A percentile compares a stretch with the other conserved stretches of the same genome.
phyloP scores from a whole-genome alignment of 1,140 invertebrate species.

The Drosophila pectinifera region DNA sequence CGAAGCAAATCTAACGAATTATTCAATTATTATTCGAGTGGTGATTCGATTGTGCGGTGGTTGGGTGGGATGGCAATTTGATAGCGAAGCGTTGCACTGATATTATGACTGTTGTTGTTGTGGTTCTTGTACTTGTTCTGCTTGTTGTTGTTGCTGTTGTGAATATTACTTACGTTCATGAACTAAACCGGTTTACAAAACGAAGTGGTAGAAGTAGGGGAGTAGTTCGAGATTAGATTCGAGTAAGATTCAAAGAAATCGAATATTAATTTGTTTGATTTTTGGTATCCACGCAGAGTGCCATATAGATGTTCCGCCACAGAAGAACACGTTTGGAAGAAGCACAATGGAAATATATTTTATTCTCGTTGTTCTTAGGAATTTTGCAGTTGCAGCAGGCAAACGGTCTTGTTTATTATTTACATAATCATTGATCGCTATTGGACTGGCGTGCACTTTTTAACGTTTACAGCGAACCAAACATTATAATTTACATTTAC shows the following conservation, averaged over 20 bases:
- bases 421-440: constrained; percentile 24
- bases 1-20: neutral
- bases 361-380: constrained; percentile 43
- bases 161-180: constrained; percentile 71
- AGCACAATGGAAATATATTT: constrained; percentile 67
- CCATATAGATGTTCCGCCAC: constrained; percentile 63
- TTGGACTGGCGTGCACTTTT: constrained; percentile 39
- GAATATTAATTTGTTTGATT: constrained; percentile 21
- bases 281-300: constrained; percentile 60
- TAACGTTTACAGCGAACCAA: constrained; percentile 11
- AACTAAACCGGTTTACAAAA: constrained; percentile 66
- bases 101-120: constrained; percentile 33
- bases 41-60: constrained; percentile 33
- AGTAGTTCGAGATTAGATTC: constrained; percentile 10
- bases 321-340: constrained; percentile 64
- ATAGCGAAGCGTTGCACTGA: constrained; percentile 47
- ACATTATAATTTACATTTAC: neutral
- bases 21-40: neutral
- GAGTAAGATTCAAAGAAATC: constrained; percentile 29
- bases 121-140: constrained; percentile 29
- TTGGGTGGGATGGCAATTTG: constrained; percentile 46
- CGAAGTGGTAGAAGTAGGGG: constrained; percentile 33
- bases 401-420: constrained; percentile 22
- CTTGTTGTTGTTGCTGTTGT: constrained; percentile 21
- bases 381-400: constrained; percentile 21